Base-by-base conservation (phyloP, 2,888 invertebrate genomes). In the Parnassius mnemosyne region DNA sequence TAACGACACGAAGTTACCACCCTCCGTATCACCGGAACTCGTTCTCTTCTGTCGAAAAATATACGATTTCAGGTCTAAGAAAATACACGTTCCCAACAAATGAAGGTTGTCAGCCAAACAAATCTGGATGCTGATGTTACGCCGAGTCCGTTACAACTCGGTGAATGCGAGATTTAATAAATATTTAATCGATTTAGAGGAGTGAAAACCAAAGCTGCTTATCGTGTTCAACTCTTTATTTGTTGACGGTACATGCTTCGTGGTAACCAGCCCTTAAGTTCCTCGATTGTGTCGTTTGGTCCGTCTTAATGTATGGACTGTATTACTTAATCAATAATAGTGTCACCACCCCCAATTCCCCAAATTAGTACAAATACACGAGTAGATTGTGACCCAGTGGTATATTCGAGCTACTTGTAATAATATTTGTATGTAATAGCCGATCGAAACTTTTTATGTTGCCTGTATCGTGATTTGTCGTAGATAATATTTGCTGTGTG, bases 41-140 rank as follows among this genome's bases (percentile, higher is more conserved):
- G 96, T 99, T 52, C 96, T 98, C 83, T 97, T 98, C 92, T 98
- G 98, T 87, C 95, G 98, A 56, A 95, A 97, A 74, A 81, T 98
- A 65, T 99, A 98, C 92, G 98, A 99, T 90, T 98, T 97, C 92
- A 94, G 98, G 73, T 96, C 97, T 75, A 97, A 97, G 81, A 93
- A 96, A 74, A 93, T 96, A 67, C 87, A 88, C 69, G 82, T 85
- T 12, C 88, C 87, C 55, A 87, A 84, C 80, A 90, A 91, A 76
- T 91, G 90, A 90, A 75, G 71, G 51, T 50, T 46, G 41, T 16
- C 50, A 57, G 43, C 53, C 11, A 53, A 49, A 64, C 60, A 65
- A 53, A 53, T 65, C 68, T 68, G 77, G 76, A 71, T 70, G 68
- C 60, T 71, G 69, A 69, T 70, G 10, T 41, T 20, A 0, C 50